These are phyloP conservation scores for Cydia splendana DNA, from an alignment of 1,140 invertebrate species.

Conservation along the genomic window DNA sequence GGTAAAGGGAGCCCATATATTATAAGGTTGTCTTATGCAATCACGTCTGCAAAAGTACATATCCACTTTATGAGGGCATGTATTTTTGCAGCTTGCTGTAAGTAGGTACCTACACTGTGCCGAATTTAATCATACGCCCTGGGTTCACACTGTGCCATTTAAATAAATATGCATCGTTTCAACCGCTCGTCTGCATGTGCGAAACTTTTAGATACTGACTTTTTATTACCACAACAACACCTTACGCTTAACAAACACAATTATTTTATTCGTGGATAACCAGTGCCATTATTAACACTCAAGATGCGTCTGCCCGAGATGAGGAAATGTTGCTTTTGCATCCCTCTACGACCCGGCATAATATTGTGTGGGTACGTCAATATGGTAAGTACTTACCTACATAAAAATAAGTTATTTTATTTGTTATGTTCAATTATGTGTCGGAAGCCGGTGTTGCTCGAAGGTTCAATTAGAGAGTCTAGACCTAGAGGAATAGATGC, in stretches of 20 bases:
- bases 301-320: conserved; percentile 63
- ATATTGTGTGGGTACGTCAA: conserved; percentile 69
- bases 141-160: too few species aligned
- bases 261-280: conserved; percentile 33
- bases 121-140: too few species aligned
- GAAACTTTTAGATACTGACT: background rate
- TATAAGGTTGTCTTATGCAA: too few species aligned
- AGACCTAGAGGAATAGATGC: too few species aligned
- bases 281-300: conserved; percentile 31
- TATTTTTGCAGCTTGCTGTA: too few species aligned
- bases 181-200: background rate
- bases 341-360: conserved; percentile 67
- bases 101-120: too few species aligned
- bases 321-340: conserved; percentile 65
- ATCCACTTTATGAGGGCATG: too few species aligned
- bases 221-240: conserved; percentile 26
- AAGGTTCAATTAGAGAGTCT: too few species aligned
- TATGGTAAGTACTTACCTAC: conserved; percentile 54
- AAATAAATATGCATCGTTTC: background rate
- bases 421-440: too few species aligned
- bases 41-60: too few species aligned
- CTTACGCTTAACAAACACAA: background rate
- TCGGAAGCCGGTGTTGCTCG: too few species aligned
- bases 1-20: too few species aligned
- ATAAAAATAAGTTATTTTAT: background rate